Percentiles rank a stretch among this genome's conserved stretches.
Evolutionary conservation across 2,113 vertebrate genomes (phyloP).

Genomic region (Periophthalmodon schlosseri): DNA sequence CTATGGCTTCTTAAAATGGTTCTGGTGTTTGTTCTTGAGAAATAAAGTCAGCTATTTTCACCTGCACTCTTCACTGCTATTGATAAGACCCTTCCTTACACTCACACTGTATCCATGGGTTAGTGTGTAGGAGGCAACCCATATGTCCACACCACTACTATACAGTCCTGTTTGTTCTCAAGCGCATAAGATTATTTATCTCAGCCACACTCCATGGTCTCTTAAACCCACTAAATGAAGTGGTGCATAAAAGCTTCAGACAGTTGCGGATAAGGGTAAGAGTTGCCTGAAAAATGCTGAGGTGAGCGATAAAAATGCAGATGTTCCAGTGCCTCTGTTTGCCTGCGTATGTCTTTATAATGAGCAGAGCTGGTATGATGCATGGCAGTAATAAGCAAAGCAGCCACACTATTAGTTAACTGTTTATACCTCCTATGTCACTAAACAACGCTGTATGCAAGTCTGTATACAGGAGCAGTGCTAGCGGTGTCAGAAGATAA

Average conservation of each 20-base stretch:
- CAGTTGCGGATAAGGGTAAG: slow-evolving; percentile 20
- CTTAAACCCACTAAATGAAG: slow-evolving; percentile 45
- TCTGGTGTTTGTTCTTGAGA: background rate
- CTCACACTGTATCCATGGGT: background rate
- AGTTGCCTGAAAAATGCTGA: slow-evolving; percentile 58
- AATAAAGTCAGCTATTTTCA: background rate
- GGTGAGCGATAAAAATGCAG: slow-evolving; percentile 67
- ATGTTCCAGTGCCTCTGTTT: slow-evolving; percentile 31
- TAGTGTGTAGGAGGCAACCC: background rate
- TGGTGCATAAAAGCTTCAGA: slow-evolving; percentile 34
- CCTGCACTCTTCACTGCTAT: background rate
- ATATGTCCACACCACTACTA: background rate
- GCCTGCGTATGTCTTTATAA: slow-evolving; percentile 57
- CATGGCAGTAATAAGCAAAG: slow-evolving; percentile 69
- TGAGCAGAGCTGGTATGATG: slow-evolving; percentile 66
- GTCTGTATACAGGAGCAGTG: slow-evolving; percentile 3
- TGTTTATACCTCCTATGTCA: slow-evolving; percentile 54
- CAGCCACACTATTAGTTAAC: slow-evolving; percentile 66
- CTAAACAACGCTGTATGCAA: slow-evolving; percentile 32
- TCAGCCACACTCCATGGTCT: slow-evolving; percentile 31
- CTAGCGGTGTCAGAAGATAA: too few species aligned
- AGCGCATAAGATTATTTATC: slow-evolving; percentile 36
- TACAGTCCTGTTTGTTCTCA: slow-evolving; percentile 13
- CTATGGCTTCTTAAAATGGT: background rate
- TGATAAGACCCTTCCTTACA: background rate